Evolutionary conservation across 2,113 vertebrate genomes (phyloP).

Genomic region (Thamnophis sirtalis): DNA sequence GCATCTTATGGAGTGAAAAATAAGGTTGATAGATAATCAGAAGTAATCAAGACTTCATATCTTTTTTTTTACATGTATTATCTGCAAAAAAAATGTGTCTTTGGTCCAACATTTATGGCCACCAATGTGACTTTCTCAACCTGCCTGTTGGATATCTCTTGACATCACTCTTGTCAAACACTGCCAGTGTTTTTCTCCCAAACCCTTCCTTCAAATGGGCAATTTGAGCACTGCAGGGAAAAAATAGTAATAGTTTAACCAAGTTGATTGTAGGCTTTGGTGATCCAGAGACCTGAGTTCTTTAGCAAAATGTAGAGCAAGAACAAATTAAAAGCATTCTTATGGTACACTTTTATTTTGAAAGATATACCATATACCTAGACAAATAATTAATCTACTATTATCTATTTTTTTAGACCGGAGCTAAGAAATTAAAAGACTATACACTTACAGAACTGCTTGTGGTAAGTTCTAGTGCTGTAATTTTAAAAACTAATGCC

Average conservation of each 20-base stretch:
- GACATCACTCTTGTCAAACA: not conserved
- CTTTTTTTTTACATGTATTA: not conserved
- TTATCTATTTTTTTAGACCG: slow-evolving; percentile 68
- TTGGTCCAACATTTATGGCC: not conserved
- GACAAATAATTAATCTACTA: not conserved
- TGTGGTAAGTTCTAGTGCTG: slow-evolving; percentile 69
- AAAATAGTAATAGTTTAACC: not conserved
- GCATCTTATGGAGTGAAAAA: too few species aligned
- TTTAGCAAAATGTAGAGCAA: not conserved
- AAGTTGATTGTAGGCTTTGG: not conserved
- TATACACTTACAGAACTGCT: slow-evolving; percentile 80
- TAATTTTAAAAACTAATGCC: not conserved
- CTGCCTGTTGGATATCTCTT: not conserved
- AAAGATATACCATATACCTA: not conserved
- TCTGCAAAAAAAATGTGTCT: not conserved
- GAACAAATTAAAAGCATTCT: not conserved
- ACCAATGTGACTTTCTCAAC: not conserved
- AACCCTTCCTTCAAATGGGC: not conserved
- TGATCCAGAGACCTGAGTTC: not conserved
- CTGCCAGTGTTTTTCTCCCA: not conserved
- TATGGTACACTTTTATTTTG: not conserved
- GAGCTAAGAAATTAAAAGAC: slow-evolving; percentile 74
- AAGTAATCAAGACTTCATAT: not conserved
- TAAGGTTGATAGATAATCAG: not conserved
- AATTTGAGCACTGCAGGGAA: not conserved